Conservation (phyloP, 2,113 vertebrate species). For the Paradoxurus hermaphroditus region DNA sequence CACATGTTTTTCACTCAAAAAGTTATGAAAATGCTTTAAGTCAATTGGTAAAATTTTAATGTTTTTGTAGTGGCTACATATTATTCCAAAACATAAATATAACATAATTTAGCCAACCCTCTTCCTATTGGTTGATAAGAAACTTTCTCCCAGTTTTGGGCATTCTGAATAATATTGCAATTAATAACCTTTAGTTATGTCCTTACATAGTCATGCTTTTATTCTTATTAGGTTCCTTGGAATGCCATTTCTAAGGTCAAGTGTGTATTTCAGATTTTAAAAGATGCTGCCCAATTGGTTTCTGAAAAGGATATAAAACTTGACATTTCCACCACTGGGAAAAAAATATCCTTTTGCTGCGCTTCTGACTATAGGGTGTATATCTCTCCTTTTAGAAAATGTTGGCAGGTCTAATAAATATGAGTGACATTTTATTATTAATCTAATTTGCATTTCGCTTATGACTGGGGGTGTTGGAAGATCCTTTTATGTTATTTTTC, state of each 20-base stretch:
- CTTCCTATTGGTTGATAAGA: background rate
- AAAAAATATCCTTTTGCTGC: background rate
- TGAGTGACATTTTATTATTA: background rate
- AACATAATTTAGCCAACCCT: background rate
- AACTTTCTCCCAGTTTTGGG: background rate
- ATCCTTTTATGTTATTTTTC: background rate
- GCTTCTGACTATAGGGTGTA: background rate
- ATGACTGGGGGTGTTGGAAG: background rate
- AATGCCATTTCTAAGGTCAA: slow-evolving; percentile 6
- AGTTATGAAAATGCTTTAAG: background rate
- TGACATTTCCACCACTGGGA: background rate
- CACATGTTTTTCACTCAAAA: background rate
- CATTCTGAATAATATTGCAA: background rate
- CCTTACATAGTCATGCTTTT: background rate
- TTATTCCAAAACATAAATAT: background rate
- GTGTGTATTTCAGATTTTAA: slow-evolving; percentile 7
- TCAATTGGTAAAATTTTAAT: background rate
- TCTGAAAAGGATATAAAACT: background rate
- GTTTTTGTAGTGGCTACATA: background rate
- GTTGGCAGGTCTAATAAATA: background rate
- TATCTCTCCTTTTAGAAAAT: slow-evolving; percentile 1
- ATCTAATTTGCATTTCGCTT: slow-evolving; percentile 17
- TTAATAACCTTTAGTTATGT: background rate
- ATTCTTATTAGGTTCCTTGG: background rate
- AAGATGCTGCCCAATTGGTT: background rate